A percentile compares a stretch with the other conserved stretches of the same genome.
These are phyloP conservation scores for Zoanthus gigantus DNA, from an alignment of 92 coral and sea anemone genomes.

Conservation along the genomic window DNA sequence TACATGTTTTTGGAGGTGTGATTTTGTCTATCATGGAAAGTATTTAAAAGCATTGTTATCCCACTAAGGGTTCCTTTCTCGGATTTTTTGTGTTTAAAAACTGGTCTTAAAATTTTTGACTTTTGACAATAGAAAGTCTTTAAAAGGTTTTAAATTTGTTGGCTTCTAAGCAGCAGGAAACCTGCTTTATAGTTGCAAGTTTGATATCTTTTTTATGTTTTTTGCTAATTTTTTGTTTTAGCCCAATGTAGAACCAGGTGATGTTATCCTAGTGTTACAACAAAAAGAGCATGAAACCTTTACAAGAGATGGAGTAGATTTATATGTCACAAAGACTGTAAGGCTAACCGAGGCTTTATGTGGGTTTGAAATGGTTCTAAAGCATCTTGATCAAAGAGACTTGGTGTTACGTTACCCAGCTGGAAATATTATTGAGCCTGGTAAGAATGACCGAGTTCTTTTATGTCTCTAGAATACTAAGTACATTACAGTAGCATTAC, in stretches of 20 bases:
- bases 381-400: conserved; percentile 93
- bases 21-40: too few species aligned
- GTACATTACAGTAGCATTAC: too few species aligned
- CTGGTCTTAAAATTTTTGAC: too few species aligned
- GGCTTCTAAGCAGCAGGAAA: neutral
- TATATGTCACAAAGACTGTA: conserved; percentile 81
- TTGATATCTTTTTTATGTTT: neutral
- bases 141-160: too few species aligned
- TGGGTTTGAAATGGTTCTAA: conserved; percentile 95
- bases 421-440: conserved; percentile 95
- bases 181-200: neutral
- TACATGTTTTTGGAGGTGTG: too few species aligned
- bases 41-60: too few species aligned
- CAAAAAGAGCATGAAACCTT: conserved; percentile 89
- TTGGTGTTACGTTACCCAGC: conserved; percentile 80
- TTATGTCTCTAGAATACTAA: neutral
- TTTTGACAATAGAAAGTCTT: too few species aligned
- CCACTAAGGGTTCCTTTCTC: too few species aligned
- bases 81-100: too few species aligned
- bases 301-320: conserved; percentile 79
- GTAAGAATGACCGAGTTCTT: conserved; percentile 34
- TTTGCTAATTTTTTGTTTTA: conserved; percentile 25
- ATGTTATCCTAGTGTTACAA: conserved; percentile 89
- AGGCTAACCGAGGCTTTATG: conserved; percentile 91
- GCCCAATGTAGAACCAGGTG: conserved; percentile 98